A percentile compares a stretch with the other conserved stretches of the same genome.
Evolutionary conservation across 2,113 vertebrate species (phyloP).

Genomic region (Thermophis baileyi): DNA sequence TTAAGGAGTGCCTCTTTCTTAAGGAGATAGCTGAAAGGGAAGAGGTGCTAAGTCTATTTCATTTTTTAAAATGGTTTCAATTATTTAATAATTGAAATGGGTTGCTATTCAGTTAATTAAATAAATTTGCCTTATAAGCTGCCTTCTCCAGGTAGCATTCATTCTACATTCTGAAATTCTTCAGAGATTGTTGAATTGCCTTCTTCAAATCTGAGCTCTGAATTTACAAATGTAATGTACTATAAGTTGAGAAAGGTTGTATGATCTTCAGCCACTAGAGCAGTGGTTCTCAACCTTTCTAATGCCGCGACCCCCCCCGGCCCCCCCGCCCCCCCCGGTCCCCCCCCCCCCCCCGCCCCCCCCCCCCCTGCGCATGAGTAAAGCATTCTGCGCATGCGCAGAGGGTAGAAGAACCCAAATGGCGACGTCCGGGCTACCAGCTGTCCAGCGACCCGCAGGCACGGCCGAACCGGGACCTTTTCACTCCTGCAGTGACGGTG

Average conservation of each 20-base stretch:
- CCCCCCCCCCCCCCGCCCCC: too few species aligned
- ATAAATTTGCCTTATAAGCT: not conserved
- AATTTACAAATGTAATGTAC: not conserved
- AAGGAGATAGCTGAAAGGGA: not conserved
- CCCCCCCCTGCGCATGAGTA: too few species aligned
- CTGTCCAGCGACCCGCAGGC: too few species aligned
- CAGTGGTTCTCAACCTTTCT: too few species aligned
- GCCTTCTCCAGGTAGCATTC: not conserved
- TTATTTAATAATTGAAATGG: not conserved
- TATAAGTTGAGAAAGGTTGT: not conserved
- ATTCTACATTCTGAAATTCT: not conserved
- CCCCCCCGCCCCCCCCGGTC: too few species aligned
- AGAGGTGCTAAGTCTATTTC: not conserved
- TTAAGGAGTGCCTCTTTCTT: too few species aligned
- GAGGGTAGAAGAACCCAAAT: too few species aligned
- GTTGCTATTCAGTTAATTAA: not conserved
- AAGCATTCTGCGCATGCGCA: too few species aligned
- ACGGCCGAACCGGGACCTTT: too few species aligned
- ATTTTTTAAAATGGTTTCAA: not conserved
- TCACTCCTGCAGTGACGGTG: too few species aligned
- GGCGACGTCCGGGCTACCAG: too few species aligned
- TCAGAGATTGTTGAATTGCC: not conserved
- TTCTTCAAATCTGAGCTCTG: not conserved
- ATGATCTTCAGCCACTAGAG: not conserved
- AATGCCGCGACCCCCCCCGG: too few species aligned